Base-by-base conservation (phyloP, 2,888 invertebrate genomes). In the Noctua comes region DNA sequence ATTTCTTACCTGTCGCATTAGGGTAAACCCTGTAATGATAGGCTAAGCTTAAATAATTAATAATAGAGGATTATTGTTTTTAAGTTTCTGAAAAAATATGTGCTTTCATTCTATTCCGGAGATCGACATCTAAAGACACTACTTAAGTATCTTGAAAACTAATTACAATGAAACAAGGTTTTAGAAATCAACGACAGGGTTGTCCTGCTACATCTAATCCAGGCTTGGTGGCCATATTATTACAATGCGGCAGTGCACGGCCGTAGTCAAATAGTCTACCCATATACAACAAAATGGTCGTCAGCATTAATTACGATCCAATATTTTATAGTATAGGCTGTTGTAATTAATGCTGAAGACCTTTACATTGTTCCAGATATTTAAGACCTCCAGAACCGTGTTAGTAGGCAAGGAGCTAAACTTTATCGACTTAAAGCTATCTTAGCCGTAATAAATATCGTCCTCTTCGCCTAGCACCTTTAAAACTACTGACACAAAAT, bases 401-500 rank as follows among this genome's bases (percentile, higher is more conserved):
- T 54, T 54, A 64, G 24, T 16, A 71, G 46, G 54, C 36, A 57
- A 21, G 24, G 7, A 72, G 36, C 31, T 18, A 27, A 46, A 62
- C 36, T 46, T 78, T 77, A 78, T 78, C n/a, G 16, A 70, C 21
- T 8, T 21, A 40, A 31, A 65, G 6, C 0, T 59, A 24, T 59
- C 24, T 18, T 16, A 51, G 18, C 21, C 21, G 1, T 27, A 40
- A 74, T 64, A 68, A 75, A 80, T 46, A 80, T 68, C 10, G 21
- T 59, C 36, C 5, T 36, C 24, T 4, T 46, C 8, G 31, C 68
- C 31, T 51, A n/a, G 75, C 68, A 75, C 46, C 75, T 81, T 80
- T 57, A 65, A 31, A 65, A 81, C 31, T 64, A 73, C 21, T 27
- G 36, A 68, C 57, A 79, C 54, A 68, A 51, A 79, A 36, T 40